Evolutionary conservation across 2,113 vertebrate genomes (phyloP), one percentile per base, ranked within the genome.

Genomic region (Illadopsis cleaveri): DNA sequence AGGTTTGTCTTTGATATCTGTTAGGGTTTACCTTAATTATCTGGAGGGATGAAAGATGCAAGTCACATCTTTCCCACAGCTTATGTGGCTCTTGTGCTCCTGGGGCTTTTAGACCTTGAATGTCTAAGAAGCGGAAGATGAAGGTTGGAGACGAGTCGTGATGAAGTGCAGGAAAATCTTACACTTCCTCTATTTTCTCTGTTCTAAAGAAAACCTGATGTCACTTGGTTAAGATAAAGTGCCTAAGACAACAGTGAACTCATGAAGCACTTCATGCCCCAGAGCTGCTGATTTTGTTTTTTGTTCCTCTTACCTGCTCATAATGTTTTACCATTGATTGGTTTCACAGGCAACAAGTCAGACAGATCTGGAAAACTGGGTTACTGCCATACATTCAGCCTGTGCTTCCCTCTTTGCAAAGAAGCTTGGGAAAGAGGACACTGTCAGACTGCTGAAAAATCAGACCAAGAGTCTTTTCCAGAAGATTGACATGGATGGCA

Each of bases 401-500:
- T 99, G 99, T 7, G 99, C 99, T 10, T 99, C 99, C 8, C 98
- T 99, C 77, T 98, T 99, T 93, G 99, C 99, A 2, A 99, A 99
- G 97, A 99, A 99, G 27, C 98, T 98, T 23, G 99, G 99, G 57
- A 99, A 99, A 93, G 99, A 99, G 96, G 99, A 99, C 89, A 99
- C 99, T 0, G 96, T 99, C 61, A 98, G 98, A 53, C 96, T 99
- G 70, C 98, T 99, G 78, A 98, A 98, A 91, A 99, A 96, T 95
- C 99, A 99, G 97, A 98, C 99, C 30, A 99, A 98, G 17, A 98
- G 97, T 83, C 98, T 99, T 11, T 98, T 99, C 54, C 99, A 99
- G 98, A 99, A 99, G 98, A 99, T 99, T 31, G 99, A 99, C 96
- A 99, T 99, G 99, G 99, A 99, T 53, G 98, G 99, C 92, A 99